These are phyloP conservation scores for Scytalopus superciliaris DNA, from an alignment of 2,113 vertebrate genomes.

Conservation along the genomic window DNA sequence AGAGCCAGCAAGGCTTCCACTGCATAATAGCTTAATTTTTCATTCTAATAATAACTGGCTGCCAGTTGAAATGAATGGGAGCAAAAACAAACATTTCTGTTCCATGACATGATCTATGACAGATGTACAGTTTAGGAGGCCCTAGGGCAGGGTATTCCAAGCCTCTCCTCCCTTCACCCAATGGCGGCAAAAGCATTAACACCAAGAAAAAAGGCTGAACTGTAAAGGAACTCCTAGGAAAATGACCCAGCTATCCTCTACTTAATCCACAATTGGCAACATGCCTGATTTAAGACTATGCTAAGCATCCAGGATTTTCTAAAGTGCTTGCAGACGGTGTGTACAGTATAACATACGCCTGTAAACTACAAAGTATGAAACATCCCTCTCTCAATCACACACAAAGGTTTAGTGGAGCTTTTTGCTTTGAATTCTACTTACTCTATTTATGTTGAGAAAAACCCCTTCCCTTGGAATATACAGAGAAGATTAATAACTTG, in stretches of 20 bases:
- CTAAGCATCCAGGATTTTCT: slow-evolving; percentile 44
- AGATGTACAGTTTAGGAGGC: slow-evolving; percentile 64
- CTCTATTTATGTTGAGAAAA: not conserved
- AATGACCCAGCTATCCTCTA: slow-evolving; percentile 43
- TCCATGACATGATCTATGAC: slow-evolving; percentile 69
- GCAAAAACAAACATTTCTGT: slow-evolving; percentile 75
- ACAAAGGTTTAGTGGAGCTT: not conserved
- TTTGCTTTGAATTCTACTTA: not conserved
- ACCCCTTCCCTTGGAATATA: not conserved
- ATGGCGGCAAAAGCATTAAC: slow-evolving; percentile 50
- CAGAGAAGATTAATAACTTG: not conserved
- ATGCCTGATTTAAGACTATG: slow-evolving; percentile 45
- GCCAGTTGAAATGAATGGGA: slow-evolving; percentile 75
- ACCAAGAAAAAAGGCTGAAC: slow-evolving; percentile 54
- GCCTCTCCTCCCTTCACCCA: slow-evolving; percentile 34
- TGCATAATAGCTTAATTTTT: slow-evolving; percentile 78
- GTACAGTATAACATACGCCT: not conserved
- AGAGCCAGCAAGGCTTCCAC: slow-evolving; percentile 65
- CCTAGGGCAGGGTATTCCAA: slow-evolving; percentile 54
- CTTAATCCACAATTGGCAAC: slow-evolving; percentile 54
- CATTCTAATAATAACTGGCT: slow-evolving; percentile 79
- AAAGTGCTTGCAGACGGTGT: slow-evolving; percentile 49
- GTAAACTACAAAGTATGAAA: not conserved
- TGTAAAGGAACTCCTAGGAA: slow-evolving; percentile 54
- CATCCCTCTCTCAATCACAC: not conserved